Percentiles rank a stretch among this genome's conserved stretches.
phyloP scores from a whole-genome alignment of 2,888 invertebrate genomes.

The Noctua fimbriata region DNA sequence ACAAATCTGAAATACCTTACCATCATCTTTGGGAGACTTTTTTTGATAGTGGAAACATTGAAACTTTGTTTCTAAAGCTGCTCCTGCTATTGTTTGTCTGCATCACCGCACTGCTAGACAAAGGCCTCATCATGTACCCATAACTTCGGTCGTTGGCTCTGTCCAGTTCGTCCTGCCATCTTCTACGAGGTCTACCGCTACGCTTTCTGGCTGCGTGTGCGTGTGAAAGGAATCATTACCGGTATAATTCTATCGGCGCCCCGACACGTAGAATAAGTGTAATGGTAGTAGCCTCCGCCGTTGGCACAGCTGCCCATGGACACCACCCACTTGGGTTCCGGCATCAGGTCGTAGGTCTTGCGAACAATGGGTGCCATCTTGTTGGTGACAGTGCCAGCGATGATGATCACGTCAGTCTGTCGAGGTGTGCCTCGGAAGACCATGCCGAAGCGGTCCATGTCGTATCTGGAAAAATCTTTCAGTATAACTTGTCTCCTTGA shows the following conservation, averaged over 20 bases:
- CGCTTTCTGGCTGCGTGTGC: neutral
- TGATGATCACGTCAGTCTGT: slow-evolving; percentile 99
- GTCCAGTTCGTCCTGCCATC: neutral
- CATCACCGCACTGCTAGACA: neutral
- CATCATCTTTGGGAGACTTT: neutral
- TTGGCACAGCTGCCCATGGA: slow-evolving; percentile 99
- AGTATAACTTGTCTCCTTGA: neutral
- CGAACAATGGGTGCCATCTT: slow-evolving; percentile 99
- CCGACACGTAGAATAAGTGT: slow-evolving; percentile 98
- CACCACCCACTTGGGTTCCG: slow-evolving; percentile 98
- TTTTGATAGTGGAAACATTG: neutral
- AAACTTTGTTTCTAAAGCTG: neutral
- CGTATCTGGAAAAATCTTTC: slow-evolving; percentile 91
- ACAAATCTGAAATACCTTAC: neutral
- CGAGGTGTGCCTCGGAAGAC: slow-evolving; percentile 99
- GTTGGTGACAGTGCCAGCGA: slow-evolving; percentile 99
- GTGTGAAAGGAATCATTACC: slow-evolving; percentile 66
- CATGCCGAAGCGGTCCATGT: slow-evolving; percentile 99
- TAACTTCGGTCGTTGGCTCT: neutral
- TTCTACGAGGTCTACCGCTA: neutral
- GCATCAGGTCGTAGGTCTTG: slow-evolving; percentile 99
- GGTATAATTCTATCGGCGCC: slow-evolving; percentile 85
- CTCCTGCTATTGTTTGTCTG: neutral
- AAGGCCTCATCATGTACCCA: neutral
- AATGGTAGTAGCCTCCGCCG: slow-evolving; percentile 99